These are phyloP conservation scores for Galeopsomyia nigrocyanea DNA, from an alignment of 2,888 invertebrate species.

Conservation along the genomic window DNA sequence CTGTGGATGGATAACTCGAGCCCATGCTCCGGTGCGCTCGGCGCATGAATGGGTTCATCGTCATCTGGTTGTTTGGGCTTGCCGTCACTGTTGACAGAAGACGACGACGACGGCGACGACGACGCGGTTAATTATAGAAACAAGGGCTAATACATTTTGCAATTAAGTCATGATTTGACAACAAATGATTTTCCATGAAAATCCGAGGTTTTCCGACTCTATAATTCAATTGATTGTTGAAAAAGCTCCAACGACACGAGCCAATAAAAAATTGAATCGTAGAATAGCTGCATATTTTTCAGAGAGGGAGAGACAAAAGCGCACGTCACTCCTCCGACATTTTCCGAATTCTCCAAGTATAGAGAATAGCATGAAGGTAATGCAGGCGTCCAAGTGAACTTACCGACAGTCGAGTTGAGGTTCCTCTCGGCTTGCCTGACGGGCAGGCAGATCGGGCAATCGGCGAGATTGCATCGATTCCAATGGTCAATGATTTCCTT, in stretches of 20 bases:
- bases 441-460: constrained; percentile 42
- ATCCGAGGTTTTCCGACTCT: too few relatives aligned
- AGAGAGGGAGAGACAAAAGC: neutral
- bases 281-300: too few relatives aligned
- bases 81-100: constrained; percentile 31
- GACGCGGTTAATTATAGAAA: too few relatives aligned
- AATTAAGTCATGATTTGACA: too few relatives aligned
- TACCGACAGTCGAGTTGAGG: constrained; percentile 36
- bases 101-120: too few relatives aligned
- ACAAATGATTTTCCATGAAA: too few relatives aligned
- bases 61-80: constrained; percentile 38
- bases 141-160: too few relatives aligned
- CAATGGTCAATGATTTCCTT: constrained; percentile 46
- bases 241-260: too few relatives aligned
- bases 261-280: neutral
- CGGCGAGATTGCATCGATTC: constrained; percentile 38
- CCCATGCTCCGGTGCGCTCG: constrained; percentile 37
- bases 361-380: neutral
- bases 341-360: neutral
- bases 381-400: neutral
- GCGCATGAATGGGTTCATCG: constrained; percentile 40
- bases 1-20: constrained; percentile 43
- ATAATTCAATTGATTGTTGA: too few relatives aligned
- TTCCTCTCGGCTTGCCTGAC: constrained; percentile 40
- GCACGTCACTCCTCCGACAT: neutral